A percentile compares a stretch with the other conserved stretches of the same genome.
Conservation (phyloP, 92 coral and sea anemone genomes). For the Bergia sp. region DNA sequence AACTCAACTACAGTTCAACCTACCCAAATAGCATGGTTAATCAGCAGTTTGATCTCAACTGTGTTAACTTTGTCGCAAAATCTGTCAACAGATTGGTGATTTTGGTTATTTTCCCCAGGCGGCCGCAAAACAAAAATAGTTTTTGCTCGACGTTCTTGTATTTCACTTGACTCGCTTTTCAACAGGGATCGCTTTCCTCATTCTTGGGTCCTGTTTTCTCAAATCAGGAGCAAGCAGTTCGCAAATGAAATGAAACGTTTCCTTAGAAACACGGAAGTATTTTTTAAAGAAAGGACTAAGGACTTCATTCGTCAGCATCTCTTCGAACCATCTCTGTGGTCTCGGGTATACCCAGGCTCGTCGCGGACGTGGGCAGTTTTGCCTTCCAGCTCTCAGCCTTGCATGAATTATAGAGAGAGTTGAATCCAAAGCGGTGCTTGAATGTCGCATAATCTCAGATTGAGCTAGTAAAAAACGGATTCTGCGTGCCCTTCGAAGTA, state of each 20-base stretch:
- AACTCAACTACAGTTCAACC: no score
- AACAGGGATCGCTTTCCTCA: slow-evolving; percentile 35
- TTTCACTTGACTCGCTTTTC: neutral
- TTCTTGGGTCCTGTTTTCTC: slow-evolving; percentile 18
- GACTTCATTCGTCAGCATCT: neutral
- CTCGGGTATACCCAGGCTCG: slow-evolving; percentile 23
- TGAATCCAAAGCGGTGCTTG: slow-evolving; percentile 32
- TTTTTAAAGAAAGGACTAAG: slow-evolving; percentile 5
- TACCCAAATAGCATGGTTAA: no score
- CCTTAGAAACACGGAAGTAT: slow-evolving; percentile 12
- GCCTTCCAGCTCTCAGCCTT: slow-evolving; percentile 27
- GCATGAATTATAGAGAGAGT: slow-evolving; percentile 25
- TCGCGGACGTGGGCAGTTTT: slow-evolving; percentile 31
- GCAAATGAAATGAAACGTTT: no score
- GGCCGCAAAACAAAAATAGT: no score
- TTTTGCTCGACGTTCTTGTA: no score
- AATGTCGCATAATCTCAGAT: slow-evolving; percentile 8
- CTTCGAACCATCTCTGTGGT: slow-evolving; percentile 10
- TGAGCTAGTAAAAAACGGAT: slow-evolving; percentile 13
- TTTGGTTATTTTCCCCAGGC: no score
- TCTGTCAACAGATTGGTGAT: no score
- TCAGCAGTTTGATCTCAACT: no score
- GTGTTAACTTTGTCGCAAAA: no score
- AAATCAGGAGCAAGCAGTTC: slow-evolving; percentile 1
- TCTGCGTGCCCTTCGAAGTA: slow-evolving; percentile 17